Evolutionary conservation across 2,113 vertebrate genomes (phyloP), one percentile per base, ranked within the genome.

Genomic region (Polyodon spathula): DNA sequence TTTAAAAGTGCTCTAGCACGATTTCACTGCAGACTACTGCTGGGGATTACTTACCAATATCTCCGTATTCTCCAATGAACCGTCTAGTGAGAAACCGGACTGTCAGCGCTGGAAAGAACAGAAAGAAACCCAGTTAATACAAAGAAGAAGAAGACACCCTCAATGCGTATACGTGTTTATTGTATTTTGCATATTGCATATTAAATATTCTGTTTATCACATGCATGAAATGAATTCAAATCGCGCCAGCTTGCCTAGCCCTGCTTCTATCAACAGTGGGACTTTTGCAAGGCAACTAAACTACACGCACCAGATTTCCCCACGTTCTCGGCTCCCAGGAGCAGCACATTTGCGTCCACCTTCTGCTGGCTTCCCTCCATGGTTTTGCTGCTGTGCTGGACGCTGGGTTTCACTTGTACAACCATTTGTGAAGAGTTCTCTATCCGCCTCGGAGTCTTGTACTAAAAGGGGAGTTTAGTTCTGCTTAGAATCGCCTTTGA

Each of bases 281-380:
- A 27, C 3, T 27, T 27, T 27, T 27, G 27, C 27, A 27, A 27
- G 27, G 0, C 4, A 48, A 43, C 12, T 11, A 14, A 8, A 46
- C 40, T 48, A 8, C 3, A 12, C 72, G 56, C 41, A 81, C 77
- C 78, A 42, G 78, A 79, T 61, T 79, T 79, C 6, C 77, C 78
- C 1, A 81, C 75, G 54, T 71, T 73, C 61, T 79, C 77, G 0
- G 78, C 78, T 46, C 78, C 78, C 41, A 77, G 73, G 3, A 81
- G 56, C 40, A 77, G 48, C 15, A 79, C 44, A 37, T 81, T 81
- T 3, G 72, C 73, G n/a, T 69, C 73, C 37, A 68, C 44, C 60
- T 73, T 76, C 16, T 73, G 59, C 44, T 66, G 75, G 40, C 40
- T 64, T 39, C 64, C 65, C 6, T 80, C 78, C 50, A 71, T 71